Percentiles rank a stretch among this genome's conserved stretches.
Evolutionary conservation across 2,888 invertebrate species (phyloP).

Genomic region (Balanococcus diminutus): DNA sequence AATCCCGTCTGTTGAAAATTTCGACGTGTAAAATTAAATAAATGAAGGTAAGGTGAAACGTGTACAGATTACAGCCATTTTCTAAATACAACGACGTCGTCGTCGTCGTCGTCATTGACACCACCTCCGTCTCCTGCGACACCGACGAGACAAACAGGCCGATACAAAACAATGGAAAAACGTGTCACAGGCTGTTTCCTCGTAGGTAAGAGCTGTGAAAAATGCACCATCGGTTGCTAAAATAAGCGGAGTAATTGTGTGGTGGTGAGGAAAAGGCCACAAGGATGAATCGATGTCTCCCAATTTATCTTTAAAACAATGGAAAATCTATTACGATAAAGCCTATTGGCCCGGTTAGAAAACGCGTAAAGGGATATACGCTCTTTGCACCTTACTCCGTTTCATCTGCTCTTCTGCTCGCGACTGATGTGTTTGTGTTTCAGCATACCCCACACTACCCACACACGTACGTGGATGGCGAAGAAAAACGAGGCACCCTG

Average conservation of each 20-base stretch:
- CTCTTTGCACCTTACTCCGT: neutral
- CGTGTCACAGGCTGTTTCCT: neutral
- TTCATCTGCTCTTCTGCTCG: neutral
- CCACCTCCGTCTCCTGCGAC: too few species aligned
- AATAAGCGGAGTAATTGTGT: constrained; percentile 9
- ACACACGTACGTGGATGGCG: neutral
- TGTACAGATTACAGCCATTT: neutral
- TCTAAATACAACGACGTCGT: neutral
- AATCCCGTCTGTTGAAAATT: neutral
- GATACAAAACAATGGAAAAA: neutral
- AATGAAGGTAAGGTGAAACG: neutral
- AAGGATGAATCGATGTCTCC: constrained; percentile 22
- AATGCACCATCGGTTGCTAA: neutral
- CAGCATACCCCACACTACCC: neutral
- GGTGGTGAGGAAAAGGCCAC: neutral
- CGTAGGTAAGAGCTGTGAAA: neutral
- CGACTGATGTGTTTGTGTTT: neutral
- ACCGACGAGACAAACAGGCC: neutral
- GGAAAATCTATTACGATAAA: constrained; percentile 38
- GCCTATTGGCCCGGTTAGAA: neutral
- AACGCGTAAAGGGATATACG: neutral
- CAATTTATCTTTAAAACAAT: constrained; percentile 43
- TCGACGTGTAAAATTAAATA: neutral
- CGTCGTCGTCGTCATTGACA: too few species aligned
- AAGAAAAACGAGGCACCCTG: neutral